Conservation (phyloP, 1,140 invertebrate genomes). For the Polyergus mexicanus region DNA sequence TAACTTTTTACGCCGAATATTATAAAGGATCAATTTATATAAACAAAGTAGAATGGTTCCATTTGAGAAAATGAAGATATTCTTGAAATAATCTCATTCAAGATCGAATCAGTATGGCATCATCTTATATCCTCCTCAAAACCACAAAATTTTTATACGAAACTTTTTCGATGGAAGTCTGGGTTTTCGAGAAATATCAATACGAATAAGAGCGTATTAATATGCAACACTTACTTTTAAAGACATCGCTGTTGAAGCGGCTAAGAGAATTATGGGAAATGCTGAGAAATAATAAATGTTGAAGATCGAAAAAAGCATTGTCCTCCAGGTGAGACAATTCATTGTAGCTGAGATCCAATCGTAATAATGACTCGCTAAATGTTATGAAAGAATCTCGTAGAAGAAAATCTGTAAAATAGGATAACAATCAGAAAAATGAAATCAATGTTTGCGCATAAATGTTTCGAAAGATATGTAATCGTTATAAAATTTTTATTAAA, state of each 20-base stretch:
- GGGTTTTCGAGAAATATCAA: too few relatives aligned
- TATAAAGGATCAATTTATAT: too few relatives aligned
- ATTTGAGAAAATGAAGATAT: too few relatives aligned
- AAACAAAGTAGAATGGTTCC: too few relatives aligned
- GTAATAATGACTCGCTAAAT: constrained; percentile 88
- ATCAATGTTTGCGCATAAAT: background rate
- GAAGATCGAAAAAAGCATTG: constrained; percentile 90
- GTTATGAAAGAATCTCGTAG: constrained; percentile 89
- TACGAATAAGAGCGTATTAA: background rate
- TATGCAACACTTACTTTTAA: constrained; percentile 87
- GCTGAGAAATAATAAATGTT: constrained; percentile 90
- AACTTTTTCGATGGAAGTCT: too few relatives aligned
- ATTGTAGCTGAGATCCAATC: constrained; percentile 93
- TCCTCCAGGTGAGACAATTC: constrained; percentile 91
- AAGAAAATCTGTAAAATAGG: constrained; percentile 88
- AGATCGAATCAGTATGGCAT: too few relatives aligned
- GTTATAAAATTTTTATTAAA: too few relatives aligned
- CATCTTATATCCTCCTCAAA: too few relatives aligned
- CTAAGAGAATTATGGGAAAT: constrained; percentile 92
- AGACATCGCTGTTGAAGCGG: constrained; percentile 93
- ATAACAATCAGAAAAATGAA: background rate
- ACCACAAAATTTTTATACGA: too few relatives aligned
- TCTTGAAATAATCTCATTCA: too few relatives aligned
- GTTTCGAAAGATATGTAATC: background rate
- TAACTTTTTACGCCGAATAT: too few relatives aligned